Evolutionary conservation across 2,888 invertebrate species (phyloP).

Genomic region (Tanytarsus gracilentus): DNA sequence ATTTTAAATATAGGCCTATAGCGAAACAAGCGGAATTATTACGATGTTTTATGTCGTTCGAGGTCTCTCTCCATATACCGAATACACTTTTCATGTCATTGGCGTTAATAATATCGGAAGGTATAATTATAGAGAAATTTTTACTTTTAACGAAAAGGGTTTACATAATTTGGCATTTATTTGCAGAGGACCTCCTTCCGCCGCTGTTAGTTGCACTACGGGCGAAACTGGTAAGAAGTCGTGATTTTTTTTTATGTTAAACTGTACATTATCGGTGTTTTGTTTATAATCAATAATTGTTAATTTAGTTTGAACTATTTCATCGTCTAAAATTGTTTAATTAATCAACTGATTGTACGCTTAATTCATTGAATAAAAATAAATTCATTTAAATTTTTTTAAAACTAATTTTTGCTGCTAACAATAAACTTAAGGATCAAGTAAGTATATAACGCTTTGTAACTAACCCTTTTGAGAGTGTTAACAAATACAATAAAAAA

Average conservation of each 20-base stretch:
- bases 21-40: slow-evolving; percentile 87
- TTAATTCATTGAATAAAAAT: too few relatives aligned
- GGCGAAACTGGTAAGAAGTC: slow-evolving; percentile 95
- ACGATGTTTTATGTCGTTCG: slow-evolving; percentile 88
- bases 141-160: background rate
- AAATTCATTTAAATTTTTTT: too few relatives aligned
- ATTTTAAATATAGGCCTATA: slow-evolving; percentile 57
- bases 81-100: slow-evolving; percentile 92
- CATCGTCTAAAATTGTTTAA: too few relatives aligned
- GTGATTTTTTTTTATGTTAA: too few relatives aligned
- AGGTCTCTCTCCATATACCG: slow-evolving; percentile 84
- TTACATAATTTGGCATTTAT: too few relatives aligned
- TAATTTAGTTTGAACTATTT: too few relatives aligned
- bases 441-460: slow-evolving; percentile 20
- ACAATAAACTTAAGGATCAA: slow-evolving; percentile 12
- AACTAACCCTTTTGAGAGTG: background rate
- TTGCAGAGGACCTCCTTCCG: slow-evolving; percentile 78
- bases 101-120: slow-evolving; percentile 87
- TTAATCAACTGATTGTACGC: too few relatives aligned
- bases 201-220: slow-evolving; percentile 84
- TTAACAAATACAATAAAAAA: too few relatives aligned
- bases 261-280: too few relatives aligned
- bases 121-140: background rate
- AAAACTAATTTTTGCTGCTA: too few relatives aligned
- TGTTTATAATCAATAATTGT: too few relatives aligned